Evolutionary conservation across 2,797 vertebrate genomes (phyloP).

Genomic region (Anableps anableps): DNA sequence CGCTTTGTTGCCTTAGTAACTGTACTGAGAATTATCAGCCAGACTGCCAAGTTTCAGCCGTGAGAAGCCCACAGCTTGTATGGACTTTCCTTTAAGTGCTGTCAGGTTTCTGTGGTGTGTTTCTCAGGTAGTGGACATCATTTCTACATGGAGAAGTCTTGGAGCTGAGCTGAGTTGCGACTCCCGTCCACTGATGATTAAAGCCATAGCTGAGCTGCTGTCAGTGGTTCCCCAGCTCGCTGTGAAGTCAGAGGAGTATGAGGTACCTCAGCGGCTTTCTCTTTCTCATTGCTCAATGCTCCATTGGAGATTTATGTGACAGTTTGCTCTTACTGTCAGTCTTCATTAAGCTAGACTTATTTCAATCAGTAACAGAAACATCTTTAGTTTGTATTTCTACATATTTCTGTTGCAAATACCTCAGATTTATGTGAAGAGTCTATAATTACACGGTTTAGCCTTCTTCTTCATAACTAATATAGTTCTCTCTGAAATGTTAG

Average conservation of each 20-base stretch:
- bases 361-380: neutral
- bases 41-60: neutral
- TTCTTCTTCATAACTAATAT: too few relatives aligned
- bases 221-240: slow-evolving; percentile 88
- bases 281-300: neutral
- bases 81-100: neutral
- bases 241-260: slow-evolving; percentile 89
- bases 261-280: slow-evolving; percentile 69
- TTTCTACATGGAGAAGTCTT: slow-evolving; percentile 90
- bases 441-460: too few relatives aligned
- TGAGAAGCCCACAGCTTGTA: neutral
- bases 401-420: too few relatives aligned
- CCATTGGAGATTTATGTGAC: neutral
- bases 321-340: neutral
- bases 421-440: too few relatives aligned
- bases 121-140: slow-evolving; percentile 91
- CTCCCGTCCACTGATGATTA: slow-evolving; percentile 86
- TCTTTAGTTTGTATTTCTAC: too few relatives aligned
- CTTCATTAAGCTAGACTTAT: neutral
- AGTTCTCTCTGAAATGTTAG: too few relatives aligned
- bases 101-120: neutral
- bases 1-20: neutral
- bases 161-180: slow-evolving; percentile 88
- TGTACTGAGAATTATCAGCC: neutral
- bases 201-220: slow-evolving; percentile 87